A percentile compares a stretch with the other conserved stretches of the same genome.
Evolutionary conservation across 2,797 vertebrate species (phyloP).

Genomic region (Bovichtus variegatus): DNA sequence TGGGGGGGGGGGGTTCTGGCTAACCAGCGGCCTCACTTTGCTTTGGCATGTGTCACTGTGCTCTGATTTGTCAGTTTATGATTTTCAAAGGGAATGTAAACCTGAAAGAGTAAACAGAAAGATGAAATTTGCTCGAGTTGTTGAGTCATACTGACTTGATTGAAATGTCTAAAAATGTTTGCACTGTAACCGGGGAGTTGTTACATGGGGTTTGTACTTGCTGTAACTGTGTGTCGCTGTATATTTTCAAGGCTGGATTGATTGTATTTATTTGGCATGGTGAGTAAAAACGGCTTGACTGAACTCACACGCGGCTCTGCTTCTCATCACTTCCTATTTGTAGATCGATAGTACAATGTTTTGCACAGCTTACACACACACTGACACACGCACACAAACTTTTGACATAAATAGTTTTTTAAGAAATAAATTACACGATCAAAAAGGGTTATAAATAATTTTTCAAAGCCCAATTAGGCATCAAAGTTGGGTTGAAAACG

Average conservation of each 20-base stretch:
- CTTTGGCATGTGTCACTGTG: conserved; percentile 70
- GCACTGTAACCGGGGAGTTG: conserved; percentile 54
- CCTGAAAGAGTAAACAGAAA: conserved; percentile 17
- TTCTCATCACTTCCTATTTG: conserved; percentile 29
- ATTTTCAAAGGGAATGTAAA: conserved; percentile 34
- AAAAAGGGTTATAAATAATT: neutral
- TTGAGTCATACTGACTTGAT: conserved; percentile 73
- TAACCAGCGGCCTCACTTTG: conserved; percentile 57
- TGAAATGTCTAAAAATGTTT: conserved; percentile 64
- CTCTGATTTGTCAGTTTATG: conserved; percentile 41
- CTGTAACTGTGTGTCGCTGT: conserved; percentile 79
- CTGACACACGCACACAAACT: too few relatives aligned
- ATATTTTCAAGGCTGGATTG: conserved; percentile 73
- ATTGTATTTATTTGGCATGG: conserved; percentile 81
- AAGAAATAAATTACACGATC: neutral
- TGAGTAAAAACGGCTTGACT: conserved; percentile 82
- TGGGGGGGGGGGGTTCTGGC: conserved; percentile 26
- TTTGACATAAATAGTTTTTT: neutral
- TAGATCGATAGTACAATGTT: neutral
- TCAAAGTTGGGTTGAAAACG: neutral
- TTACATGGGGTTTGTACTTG: conserved; percentile 67
- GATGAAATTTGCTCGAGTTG: conserved; percentile 45
- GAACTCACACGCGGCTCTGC: conserved; percentile 30
- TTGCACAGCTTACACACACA: too few relatives aligned
- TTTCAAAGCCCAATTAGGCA: neutral